Evolutionary conservation across 2,888 invertebrate species (phyloP).

Genomic region (Protodeltote pygarga): DNA sequence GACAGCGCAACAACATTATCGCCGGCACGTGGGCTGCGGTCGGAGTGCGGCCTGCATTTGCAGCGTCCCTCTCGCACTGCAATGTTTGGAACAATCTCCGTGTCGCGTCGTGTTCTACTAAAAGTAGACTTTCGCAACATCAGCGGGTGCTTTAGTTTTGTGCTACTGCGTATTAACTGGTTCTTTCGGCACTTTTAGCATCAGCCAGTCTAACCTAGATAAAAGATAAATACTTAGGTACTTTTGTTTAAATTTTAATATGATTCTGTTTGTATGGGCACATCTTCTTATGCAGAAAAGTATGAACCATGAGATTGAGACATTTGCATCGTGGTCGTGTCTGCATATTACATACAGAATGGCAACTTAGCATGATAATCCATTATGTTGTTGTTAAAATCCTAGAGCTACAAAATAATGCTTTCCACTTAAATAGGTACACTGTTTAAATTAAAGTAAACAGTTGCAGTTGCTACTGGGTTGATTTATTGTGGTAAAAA

Average conservation of each 20-base stretch:
- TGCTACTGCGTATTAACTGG: slow-evolving; percentile 46
- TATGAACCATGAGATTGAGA: slow-evolving; percentile 41
- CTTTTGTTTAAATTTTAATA: no score
- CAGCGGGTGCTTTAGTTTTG: slow-evolving; percentile 43
- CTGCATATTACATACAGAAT: slow-evolving; percentile 42
- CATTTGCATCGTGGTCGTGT: slow-evolving; percentile 43
- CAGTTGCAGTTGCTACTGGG: no score
- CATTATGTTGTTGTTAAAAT: slow-evolving; percentile 28
- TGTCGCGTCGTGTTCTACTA: slow-evolving; percentile 49
- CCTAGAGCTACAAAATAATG: slow-evolving; percentile 11
- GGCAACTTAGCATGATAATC: slow-evolving; percentile 22
- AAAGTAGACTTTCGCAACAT: slow-evolving; percentile 53
- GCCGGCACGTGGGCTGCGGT: slow-evolving; percentile 62
- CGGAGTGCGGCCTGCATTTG: slow-evolving; percentile 36
- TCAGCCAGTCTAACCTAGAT: slow-evolving; percentile 3
- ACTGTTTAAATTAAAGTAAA: no score
- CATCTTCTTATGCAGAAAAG: slow-evolving; percentile 39
- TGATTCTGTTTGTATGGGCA: slow-evolving; percentile 20
- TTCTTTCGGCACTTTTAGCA: slow-evolving; percentile 14
- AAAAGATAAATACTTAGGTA: no score
- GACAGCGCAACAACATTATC: slow-evolving; percentile 68
- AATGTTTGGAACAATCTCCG: slow-evolving; percentile 54
- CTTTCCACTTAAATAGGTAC: no score
- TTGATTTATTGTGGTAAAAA: slow-evolving; percentile 3
- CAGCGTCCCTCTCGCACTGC: slow-evolving; percentile 58